Evolutionary conservation across 1,140 invertebrate species (phyloP).

Genomic region (Bacillus rossius): DNA sequence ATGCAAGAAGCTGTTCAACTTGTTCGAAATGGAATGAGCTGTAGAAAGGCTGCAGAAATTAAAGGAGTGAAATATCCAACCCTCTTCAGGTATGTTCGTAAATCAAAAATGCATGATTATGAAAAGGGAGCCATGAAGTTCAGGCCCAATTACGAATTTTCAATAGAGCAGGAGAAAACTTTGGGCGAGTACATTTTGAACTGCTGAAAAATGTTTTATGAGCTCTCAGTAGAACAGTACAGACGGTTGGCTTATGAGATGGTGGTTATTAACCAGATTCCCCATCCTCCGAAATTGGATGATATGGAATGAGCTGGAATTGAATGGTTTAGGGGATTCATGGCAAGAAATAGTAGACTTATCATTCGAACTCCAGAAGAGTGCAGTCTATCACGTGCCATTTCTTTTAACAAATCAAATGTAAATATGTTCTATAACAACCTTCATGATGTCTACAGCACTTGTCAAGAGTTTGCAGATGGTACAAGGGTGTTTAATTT

Average conservation of each 20-base stretch:
- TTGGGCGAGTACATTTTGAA: constrained; percentile 26
- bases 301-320: constrained; percentile 2
- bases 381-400: constrained; percentile 25
- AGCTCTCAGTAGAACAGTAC: constrained; percentile 26
- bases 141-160: constrained; percentile 10
- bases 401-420: constrained; percentile 23
- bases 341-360: constrained; percentile 24
- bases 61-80: constrained; percentile 1
- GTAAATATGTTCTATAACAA: constrained; percentile 19
- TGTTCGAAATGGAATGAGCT: background rate
- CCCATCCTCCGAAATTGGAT: constrained; percentile 20
- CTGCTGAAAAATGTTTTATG: constrained; percentile 35
- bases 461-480: constrained; percentile 10
- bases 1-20: background rate
- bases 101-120: background rate
- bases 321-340: constrained; percentile 28
- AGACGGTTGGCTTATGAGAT: constrained; percentile 31
- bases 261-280: constrained; percentile 23
- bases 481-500: constrained; percentile 35
- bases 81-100: background rate
- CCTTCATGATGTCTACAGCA: constrained; percentile 14
- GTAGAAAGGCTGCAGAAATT: background rate
- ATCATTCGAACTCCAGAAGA: constrained; percentile 26
- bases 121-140: background rate
- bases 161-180: constrained; percentile 5